Conservation (phyloP, 2,113 vertebrate genomes). For the Poecile atricapillus region DNA sequence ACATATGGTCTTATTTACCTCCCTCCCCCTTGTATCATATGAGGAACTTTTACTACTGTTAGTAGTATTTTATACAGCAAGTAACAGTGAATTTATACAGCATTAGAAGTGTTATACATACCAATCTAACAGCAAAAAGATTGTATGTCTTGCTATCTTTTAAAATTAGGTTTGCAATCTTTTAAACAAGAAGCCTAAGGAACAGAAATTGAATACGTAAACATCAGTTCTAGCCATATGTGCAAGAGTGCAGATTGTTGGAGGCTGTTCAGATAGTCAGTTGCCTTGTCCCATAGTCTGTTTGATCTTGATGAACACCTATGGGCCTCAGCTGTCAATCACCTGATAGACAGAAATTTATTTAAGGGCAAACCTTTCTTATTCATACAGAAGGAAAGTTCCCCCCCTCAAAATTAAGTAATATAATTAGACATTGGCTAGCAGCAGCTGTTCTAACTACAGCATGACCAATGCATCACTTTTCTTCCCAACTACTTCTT, state of each 20-base stretch:
- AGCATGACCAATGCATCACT: background rate
- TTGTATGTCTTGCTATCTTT: background rate
- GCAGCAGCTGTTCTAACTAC: background rate
- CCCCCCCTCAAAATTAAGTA: background rate
- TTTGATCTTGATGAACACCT: background rate
- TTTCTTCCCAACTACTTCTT: background rate
- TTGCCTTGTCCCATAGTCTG: background rate
- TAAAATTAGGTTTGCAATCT: background rate
- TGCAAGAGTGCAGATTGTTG: background rate
- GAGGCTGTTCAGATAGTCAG: background rate
- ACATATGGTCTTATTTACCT: background rate
- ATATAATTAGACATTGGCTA: background rate
- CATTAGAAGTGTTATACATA: background rate
- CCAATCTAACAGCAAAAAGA: background rate
- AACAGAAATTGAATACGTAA: background rate
- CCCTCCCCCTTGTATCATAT: background rate
- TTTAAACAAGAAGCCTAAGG: background rate
- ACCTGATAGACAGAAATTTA: background rate
- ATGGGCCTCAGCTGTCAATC: background rate
- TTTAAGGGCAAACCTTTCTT: background rate
- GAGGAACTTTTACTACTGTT: background rate
- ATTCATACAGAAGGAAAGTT: background rate
- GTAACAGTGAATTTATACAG: background rate
- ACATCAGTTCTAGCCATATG: background rate
- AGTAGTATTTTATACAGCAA: background rate